A percentile compares a stretch with the other conserved stretches of the same genome.
phyloP scores from a whole-genome alignment of 2,113 vertebrate genomes.

The Ochotona princeps region DNA sequence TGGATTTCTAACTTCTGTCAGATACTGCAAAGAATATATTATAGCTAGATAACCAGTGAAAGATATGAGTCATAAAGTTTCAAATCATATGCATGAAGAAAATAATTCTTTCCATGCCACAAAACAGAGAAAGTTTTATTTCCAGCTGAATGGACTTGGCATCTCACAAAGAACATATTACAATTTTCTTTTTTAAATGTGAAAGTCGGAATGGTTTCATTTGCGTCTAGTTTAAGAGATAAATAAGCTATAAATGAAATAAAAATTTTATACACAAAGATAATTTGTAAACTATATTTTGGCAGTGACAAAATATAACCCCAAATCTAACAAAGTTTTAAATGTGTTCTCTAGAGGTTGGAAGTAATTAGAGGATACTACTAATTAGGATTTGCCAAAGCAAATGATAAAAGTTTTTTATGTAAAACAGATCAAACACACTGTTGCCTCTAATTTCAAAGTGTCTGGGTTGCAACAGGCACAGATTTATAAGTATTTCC shows the following conservation, averaged over 20 bases:
- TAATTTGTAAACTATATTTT: background rate
- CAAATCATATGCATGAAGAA: background rate
- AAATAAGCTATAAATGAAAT: background rate
- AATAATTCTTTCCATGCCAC: background rate
- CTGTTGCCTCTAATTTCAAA: background rate
- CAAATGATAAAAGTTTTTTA: background rate
- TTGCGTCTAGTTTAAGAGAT: background rate
- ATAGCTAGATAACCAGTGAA: background rate
- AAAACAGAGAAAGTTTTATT: background rate
- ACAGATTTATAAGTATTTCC: background rate
- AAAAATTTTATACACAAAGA: background rate
- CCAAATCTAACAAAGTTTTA: background rate
- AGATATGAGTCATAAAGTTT: background rate
- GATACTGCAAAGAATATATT: background rate
- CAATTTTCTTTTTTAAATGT: background rate
- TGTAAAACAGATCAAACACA: background rate
- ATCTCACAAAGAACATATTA: background rate
- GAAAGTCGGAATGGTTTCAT: background rate
- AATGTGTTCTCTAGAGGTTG: background rate
- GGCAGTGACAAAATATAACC: background rate
- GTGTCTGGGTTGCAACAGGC: rapidly evolving
- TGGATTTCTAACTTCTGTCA: background rate
- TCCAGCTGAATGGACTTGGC: background rate
- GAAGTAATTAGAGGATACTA: background rate
- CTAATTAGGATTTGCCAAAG: background rate